Evolutionary conservation across 2,113 vertebrate species (phyloP).

Genomic region (Galemys pyrenaicus): DNA sequence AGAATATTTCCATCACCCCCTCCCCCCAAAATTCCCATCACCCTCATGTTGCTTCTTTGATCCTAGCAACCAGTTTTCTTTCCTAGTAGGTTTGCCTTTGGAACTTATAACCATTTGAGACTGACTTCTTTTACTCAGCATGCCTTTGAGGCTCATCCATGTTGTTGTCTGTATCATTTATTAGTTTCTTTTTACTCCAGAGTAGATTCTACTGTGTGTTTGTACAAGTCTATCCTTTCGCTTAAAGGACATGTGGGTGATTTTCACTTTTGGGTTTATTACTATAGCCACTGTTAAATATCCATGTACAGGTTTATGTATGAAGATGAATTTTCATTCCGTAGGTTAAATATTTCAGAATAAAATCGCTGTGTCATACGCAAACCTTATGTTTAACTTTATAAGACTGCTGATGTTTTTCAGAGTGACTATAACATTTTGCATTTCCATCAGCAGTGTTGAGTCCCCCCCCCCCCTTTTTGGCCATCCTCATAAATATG

Average conservation of each 20-base stretch:
- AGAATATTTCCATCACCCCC: background rate
- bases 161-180: background rate
- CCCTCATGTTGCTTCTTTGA: background rate
- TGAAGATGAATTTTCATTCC: constrained; percentile 11
- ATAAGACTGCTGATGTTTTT: background rate
- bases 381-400: background rate
- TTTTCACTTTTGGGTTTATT: background rate
- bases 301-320: background rate
- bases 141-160: background rate
- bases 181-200: background rate
- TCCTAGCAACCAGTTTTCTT: background rate
- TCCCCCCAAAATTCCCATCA: background rate
- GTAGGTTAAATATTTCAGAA: background rate
- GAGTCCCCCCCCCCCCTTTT: background rate
- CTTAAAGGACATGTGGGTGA: background rate
- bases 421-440: background rate
- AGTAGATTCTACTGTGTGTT: background rate
- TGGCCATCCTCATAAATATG: background rate
- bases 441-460: background rate
- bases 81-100: background rate
- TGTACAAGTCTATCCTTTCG: background rate
- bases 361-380: background rate
- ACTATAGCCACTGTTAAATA: background rate
- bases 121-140: background rate
- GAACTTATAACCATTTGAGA: background rate